Conservation (phyloP, 2,113 vertebrate genomes). For the Dunckerocampus dactyliophorus region DNA sequence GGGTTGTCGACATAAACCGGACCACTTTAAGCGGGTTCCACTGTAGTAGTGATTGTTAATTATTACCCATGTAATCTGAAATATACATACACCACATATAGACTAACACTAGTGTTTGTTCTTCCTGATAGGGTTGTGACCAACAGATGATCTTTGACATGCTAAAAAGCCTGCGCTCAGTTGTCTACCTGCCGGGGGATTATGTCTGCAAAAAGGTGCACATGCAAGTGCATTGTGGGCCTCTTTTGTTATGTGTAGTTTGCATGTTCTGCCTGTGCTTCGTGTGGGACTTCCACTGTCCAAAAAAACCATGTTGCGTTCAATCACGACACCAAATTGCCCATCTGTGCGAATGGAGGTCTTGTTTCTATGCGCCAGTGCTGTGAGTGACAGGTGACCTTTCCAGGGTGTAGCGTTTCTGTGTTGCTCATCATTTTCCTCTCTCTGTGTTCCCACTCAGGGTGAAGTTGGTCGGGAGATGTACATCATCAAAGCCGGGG, state of each 20-base stretch:
- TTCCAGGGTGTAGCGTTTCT: not conserved
- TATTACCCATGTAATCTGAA: not conserved
- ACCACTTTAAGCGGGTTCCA: too few species aligned
- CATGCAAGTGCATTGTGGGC: not conserved
- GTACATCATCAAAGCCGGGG: slow-evolving; percentile 97
- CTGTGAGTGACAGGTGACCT: not conserved
- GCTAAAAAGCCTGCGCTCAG: slow-evolving; percentile 88
- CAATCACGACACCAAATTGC: too few species aligned
- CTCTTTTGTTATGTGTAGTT: not conserved
- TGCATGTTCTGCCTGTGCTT: not conserved
- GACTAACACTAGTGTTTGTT: not conserved
- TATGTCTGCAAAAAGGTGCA: slow-evolving; percentile 96
- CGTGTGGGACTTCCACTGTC: not conserved
- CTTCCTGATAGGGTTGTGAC: slow-evolving; percentile 84
- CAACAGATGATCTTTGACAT: slow-evolving; percentile 98
- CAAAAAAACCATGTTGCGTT: too few species aligned
- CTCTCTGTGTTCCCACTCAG: slow-evolving; percentile 55
- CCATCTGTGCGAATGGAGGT: too few species aligned
- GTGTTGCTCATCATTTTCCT: not conserved
- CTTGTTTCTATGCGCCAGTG: too few species aligned
- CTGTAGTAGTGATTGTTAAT: too few species aligned
- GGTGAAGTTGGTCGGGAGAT: slow-evolving; percentile 95
- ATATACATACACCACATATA: not conserved
- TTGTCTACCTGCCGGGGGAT: slow-evolving; percentile 93
- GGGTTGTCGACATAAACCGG: too few species aligned